Evolutionary conservation across 2,113 vertebrate species (phyloP).

Genomic region (Cebidichthys violaceus): DNA sequence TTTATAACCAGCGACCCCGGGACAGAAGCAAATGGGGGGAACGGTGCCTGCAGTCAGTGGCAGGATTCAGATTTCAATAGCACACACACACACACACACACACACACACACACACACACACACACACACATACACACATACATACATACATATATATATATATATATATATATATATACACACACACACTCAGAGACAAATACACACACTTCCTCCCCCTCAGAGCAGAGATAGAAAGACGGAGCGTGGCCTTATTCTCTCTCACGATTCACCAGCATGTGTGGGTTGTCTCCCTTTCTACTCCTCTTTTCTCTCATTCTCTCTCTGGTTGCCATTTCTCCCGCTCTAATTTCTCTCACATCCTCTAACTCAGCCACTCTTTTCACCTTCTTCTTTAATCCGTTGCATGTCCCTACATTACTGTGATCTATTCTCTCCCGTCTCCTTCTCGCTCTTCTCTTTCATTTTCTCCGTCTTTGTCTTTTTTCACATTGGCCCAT

Average conservation of each 20-base stretch:
- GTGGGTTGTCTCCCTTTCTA: slow-evolving; percentile 48
- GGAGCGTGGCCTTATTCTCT: slow-evolving; percentile 44
- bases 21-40: slow-evolving; percentile 45
- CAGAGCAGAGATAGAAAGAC: slow-evolving; percentile 49
- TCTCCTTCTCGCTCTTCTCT: not conserved
- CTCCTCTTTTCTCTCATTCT: slow-evolving; percentile 23
- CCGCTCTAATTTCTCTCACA: slow-evolving; percentile 1
- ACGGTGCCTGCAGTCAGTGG: slow-evolving; percentile 36
- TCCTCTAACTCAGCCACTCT: not conserved
- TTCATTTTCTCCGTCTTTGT: slow-evolving; percentile 7
- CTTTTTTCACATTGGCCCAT: slow-evolving; percentile 10
- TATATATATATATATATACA: not conserved
- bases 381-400: not conserved
- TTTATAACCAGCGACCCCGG: slow-evolving; percentile 39
- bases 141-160: not conserved
- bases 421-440: not conserved
- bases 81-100: not conserved
- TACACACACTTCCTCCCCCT: slow-evolving; percentile 45
- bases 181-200: not conserved
- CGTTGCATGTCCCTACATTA: not conserved
- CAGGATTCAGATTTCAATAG: slow-evolving; percentile 40
- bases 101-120: not conserved
- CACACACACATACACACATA: not conserved
- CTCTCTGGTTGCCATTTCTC: slow-evolving; percentile 28
- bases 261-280: slow-evolving; percentile 47